Base-by-base conservation (phyloP, 2,888 invertebrate species). In the Stenichneumon culpator region DNA sequence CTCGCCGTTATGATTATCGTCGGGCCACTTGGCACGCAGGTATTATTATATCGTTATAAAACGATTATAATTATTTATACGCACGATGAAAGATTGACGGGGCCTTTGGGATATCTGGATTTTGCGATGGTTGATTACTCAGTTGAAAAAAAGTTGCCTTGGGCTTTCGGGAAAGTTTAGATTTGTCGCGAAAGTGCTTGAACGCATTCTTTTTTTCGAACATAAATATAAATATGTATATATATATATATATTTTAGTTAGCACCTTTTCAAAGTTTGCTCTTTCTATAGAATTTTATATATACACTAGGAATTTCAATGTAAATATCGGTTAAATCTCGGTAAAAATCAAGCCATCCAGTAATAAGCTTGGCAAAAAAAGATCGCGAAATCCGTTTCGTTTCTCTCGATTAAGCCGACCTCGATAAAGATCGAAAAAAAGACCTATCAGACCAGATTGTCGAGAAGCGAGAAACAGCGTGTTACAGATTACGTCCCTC, bases 401-500 rank as follows among this genome's bases (percentile, higher is more conserved):
- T 50, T 32, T 63, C 47, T 63, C 47, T n/a, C 19, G 39, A 39
- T n/a, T 9, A 52, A 36, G 32, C 16, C 32, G 32, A 75, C 19
- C 52, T 16, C 52, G 72, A 22, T 63, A 25, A 25, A 44, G 52
- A 44, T 68, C 28, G 50, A 54, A 5, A 81, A 79, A 65, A 65
- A 67, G 16, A 63, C 6, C 6, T 32, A 22, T 19, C 3, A 50
- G 19, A 28, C 28, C 32, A 28, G 69, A 72, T 60, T 22, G 79
- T 32, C 54, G 79, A 78, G 68, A 36, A 80, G 74, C 54, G 83
- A 72, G 87, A 72, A 88, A 90, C 88, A 89, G 80, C 86, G 87
- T 88, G 90, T 90, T 89, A 88, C 87, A 90, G 91, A 91, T 91
- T 87, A 88, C 90, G 47, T 77, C 63, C 68, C 57, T 84, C 87